Conservation (phyloP, 2,888 invertebrate genomes). For the Drosophila meridiana region DNA sequence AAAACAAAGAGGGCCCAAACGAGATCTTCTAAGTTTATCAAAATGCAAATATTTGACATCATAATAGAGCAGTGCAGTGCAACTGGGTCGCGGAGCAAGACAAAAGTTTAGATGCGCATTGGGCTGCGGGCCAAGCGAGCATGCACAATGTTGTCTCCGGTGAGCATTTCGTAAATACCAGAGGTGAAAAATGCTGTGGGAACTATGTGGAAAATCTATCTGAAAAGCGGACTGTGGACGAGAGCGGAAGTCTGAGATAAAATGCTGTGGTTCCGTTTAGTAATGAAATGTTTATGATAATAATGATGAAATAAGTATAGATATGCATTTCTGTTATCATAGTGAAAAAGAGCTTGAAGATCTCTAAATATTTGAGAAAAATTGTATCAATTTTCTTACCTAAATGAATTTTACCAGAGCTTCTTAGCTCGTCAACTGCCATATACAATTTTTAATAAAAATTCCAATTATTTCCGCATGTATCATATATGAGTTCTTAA, state of each 20-base stretch:
- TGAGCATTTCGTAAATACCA: slow-evolving; percentile 33
- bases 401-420: not conserved
- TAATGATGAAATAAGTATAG: not conserved
- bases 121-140: not conserved
- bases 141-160: slow-evolving; percentile 16
- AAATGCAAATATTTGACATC: slow-evolving; percentile 58
- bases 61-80: slow-evolving; percentile 49
- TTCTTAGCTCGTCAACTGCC: not conserved
- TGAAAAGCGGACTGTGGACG: not conserved
- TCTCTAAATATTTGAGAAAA: no score
- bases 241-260: slow-evolving; percentile 39
- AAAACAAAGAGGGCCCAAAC: slow-evolving; percentile 29
- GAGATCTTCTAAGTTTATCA: slow-evolving; percentile 60
- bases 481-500: not conserved
- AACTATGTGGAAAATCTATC: slow-evolving; percentile 27
- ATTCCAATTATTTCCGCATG: not conserved
- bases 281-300: not conserved
- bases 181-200: slow-evolving; percentile 57
- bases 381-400: not conserved
- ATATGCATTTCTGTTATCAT: not conserved
- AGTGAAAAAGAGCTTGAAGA: no score
- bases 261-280: slow-evolving; percentile 39
- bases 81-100: slow-evolving; percentile 59
- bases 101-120: slow-evolving; percentile 10
- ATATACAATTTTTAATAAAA: not conserved